phyloP scores from a whole-genome alignment of 1,140 invertebrate species.

The Triops longicaudatus region DNA sequence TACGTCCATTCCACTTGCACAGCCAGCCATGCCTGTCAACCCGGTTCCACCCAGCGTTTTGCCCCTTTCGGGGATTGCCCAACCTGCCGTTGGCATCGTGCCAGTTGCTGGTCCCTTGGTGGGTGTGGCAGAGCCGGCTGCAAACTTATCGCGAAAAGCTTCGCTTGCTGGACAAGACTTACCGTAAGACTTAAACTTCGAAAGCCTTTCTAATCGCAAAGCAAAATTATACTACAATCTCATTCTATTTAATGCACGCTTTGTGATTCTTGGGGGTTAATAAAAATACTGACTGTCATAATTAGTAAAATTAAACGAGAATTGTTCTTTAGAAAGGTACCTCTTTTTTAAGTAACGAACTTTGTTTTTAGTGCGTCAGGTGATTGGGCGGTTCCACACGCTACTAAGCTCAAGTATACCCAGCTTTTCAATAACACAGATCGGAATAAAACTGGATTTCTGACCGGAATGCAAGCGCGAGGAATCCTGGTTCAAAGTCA shows the following conservation, averaged over 20 bases:
- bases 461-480: slow-evolving; percentile 85
- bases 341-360: not conserved
- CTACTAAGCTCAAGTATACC: slow-evolving; percentile 84
- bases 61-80: not conserved
- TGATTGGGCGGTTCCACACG: slow-evolving; percentile 79
- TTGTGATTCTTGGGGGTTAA: no score
- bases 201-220: no score
- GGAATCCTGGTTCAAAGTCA: slow-evolving; percentile 90
- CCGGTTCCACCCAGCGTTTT: slow-evolving; percentile 1
- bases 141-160: slow-evolving; percentile 7
- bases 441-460: slow-evolving; percentile 68
- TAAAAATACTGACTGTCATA: no score
- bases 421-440: slow-evolving; percentile 92
- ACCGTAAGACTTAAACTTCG: no score
- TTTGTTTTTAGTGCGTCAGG: slow-evolving; percentile 17
- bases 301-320: no score
- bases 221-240: no score
- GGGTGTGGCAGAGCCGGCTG: not conserved
- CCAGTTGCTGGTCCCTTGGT: not conserved
- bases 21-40: not conserved
- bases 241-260: no score
- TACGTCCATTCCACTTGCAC: slow-evolving; percentile 10
- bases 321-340: no score
- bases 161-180: slow-evolving; percentile 18
- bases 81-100: not conserved